phyloP scores from a whole-genome alignment of 2,797 vertebrate genomes.

The Crocidura indochinensis region DNA sequence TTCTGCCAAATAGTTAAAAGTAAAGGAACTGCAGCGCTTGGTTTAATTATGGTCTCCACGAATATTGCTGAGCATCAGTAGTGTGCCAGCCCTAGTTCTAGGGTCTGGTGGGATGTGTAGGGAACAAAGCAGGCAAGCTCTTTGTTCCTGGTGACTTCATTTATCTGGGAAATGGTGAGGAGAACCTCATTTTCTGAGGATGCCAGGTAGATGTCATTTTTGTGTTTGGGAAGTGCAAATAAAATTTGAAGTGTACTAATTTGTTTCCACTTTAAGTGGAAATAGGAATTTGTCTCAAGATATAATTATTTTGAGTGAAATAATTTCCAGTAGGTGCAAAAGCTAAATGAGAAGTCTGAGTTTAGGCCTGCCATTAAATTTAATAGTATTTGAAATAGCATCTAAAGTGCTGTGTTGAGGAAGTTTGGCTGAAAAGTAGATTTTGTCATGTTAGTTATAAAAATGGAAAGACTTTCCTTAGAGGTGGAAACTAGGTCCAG shows the following conservation, averaged over 20 bases:
- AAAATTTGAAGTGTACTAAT: constrained; percentile 84
- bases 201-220: constrained; percentile 79
- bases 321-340: constrained; percentile 83
- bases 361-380: constrained; percentile 83
- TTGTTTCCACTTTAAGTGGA: constrained; percentile 84
- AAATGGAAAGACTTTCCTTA: constrained; percentile 80
- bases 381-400: constrained; percentile 84
- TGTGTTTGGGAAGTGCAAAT: constrained; percentile 81
- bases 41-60: not conserved
- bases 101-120: not conserved
- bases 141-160: not conserved
- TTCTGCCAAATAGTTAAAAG: constrained; percentile 51
- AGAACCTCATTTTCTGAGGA: constrained; percentile 58
- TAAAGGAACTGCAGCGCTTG: constrained; percentile 18
- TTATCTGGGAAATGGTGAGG: constrained; percentile 67
- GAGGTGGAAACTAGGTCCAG: constrained; percentile 78
- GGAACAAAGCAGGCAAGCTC: not conserved
- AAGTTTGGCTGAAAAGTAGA: constrained; percentile 84
- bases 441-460: constrained; percentile 83
- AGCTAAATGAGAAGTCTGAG: constrained; percentile 81
- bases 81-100: not conserved
- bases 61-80: not conserved
- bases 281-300: constrained; percentile 81
- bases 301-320: constrained; percentile 84
- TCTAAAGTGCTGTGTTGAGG: constrained; percentile 81